Conservation (phyloP, 1,140 invertebrate genomes). For the Leptonema lineaticorne region DNA sequence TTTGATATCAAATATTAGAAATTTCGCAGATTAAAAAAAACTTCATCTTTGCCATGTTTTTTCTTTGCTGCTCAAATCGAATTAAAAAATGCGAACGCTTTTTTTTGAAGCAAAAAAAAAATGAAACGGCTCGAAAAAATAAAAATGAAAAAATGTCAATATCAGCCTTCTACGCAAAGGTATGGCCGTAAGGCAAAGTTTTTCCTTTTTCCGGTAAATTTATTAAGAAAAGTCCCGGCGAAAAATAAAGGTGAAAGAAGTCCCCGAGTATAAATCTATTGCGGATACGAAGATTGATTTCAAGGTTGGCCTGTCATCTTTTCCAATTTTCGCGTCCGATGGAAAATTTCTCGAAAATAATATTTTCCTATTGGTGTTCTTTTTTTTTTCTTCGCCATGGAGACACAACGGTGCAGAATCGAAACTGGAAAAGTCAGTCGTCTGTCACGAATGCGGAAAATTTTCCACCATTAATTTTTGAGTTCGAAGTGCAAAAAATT, state of each 20-base stretch:
- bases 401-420: no score
- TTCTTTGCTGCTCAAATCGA: neutral
- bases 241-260: neutral
- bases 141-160: slow-evolving; percentile 17
- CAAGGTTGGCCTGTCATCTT: slow-evolving; percentile 7
- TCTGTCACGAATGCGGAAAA: no score
- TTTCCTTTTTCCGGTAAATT: neutral
- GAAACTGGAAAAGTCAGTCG: no score
- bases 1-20: neutral
- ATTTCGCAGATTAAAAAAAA: neutral
- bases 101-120: no score
- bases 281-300: slow-evolving; percentile 15
- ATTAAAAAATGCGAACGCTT: neutral
- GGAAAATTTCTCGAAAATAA: no score
- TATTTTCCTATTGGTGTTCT: no score
- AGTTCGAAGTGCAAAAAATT: no score
- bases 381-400: no score
- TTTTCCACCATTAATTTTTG: no score
- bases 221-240: slow-evolving; percentile 1
- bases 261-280: neutral
- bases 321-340: neutral
- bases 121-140: no score
- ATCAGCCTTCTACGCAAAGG: neutral
- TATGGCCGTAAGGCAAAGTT: neutral
- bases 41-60: neutral